Evolutionary conservation across 1,140 invertebrate genomes (phyloP).

Genomic region (Telenomus remus): DNA sequence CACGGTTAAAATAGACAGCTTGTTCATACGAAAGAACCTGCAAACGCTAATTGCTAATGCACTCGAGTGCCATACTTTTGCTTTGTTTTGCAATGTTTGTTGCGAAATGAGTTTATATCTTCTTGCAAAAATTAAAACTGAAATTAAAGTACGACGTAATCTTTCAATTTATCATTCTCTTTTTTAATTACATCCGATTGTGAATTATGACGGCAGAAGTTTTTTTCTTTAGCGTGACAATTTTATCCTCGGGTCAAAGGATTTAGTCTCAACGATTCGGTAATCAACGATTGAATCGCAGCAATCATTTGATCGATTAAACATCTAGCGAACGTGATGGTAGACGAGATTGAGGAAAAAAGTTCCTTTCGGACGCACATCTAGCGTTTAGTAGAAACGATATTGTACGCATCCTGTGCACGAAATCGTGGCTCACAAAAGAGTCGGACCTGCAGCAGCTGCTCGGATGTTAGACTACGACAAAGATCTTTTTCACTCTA

Average conservation of each 20-base stretch:
- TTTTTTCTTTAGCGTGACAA: no score
- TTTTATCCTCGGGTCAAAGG: neutral
- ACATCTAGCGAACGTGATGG: constrained; percentile 7
- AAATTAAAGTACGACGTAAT: no score
- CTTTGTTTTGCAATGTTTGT: constrained; percentile 2
- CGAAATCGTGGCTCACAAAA: constrained; percentile 46
- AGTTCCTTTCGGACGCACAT: neutral
- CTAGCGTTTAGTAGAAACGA: constrained; percentile 29
- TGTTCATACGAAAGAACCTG: constrained; percentile 37
- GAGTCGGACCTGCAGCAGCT: constrained; percentile 58
- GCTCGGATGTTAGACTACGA: constrained; percentile 51
- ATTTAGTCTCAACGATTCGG: neutral
- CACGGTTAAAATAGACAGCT: constrained; percentile 56
- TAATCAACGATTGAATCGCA: neutral
- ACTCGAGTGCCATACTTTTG: constrained; percentile 12
- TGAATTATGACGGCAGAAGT: no score
- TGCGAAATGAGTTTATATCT: no score
- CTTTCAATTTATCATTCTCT: no score
- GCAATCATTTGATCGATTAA: constrained; percentile 29
- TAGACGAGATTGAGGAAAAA: constrained; percentile 16
- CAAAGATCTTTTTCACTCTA: constrained; percentile 54
- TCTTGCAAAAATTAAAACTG: neutral
- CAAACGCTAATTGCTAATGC: constrained; percentile 49
- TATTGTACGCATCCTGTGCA: constrained; percentile 19
- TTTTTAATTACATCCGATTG: no score